Conservation (phyloP, 2,113 vertebrate genomes). For the Corythaixoides concolor region DNA sequence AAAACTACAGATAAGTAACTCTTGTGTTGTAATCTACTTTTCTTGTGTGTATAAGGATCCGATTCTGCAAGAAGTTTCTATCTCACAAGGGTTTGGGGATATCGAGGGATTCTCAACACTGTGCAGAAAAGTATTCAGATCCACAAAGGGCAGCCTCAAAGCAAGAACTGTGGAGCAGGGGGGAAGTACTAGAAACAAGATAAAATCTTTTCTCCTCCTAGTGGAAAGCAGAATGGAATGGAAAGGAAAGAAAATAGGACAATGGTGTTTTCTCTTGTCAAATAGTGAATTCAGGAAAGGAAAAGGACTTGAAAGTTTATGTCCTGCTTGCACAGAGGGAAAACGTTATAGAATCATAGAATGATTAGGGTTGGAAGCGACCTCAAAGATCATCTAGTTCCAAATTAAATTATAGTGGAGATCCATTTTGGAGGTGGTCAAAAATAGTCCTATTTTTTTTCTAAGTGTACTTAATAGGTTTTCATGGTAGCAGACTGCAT, state of each 20-base stretch:
- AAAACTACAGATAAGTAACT: not conserved
- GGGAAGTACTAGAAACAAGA: rapidly evolving
- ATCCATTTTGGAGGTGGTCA: not conserved
- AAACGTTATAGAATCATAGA: not conserved
- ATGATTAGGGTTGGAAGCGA: too few species aligned
- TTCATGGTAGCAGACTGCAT: not conserved
- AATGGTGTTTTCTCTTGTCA: not conserved
- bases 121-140: not conserved
- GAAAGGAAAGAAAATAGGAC: not conserved
- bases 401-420: not conserved
- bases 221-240: not conserved
- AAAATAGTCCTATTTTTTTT: not conserved
- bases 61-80: not conserved
- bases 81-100: rapidly evolving
- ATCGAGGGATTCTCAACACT: rapidly evolving
- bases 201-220: not conserved
- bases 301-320: not conserved
- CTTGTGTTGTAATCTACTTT: too few species aligned
- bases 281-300: not conserved
- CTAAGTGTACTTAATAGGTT: not conserved
- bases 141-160: not conserved
- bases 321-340: not conserved
- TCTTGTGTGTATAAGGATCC: not conserved
- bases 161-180: not conserved
- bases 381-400: too few species aligned